Conservation (phyloP, 2,888 invertebrate species). For the Amphipyra tragopoginis region DNA sequence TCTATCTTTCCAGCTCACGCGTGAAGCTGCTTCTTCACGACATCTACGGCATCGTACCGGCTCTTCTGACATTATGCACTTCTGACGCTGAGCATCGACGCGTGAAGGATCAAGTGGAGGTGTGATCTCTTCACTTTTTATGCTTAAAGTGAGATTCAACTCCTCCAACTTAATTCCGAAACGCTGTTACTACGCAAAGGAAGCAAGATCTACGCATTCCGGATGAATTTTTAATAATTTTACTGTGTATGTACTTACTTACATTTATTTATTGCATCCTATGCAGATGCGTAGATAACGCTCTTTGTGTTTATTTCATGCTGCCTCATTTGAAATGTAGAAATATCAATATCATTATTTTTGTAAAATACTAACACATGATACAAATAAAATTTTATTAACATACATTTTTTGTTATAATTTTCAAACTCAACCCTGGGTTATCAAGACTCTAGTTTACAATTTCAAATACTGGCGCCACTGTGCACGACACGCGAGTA, state of each 20-base stretch:
- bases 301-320: neutral
- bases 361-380: slow-evolving; percentile 1
- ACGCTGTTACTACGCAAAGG: slow-evolving; percentile 62
- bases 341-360: neutral
- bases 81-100: slow-evolving; percentile 47
- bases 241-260: slow-evolving; percentile 8
- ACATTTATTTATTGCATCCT: neutral
- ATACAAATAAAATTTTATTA: slow-evolving; percentile 30
- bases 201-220: slow-evolving; percentile 4
- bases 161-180: slow-evolving; percentile 90
- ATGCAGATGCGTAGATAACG: neutral
- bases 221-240: slow-evolving; percentile 5
- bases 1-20: slow-evolving; percentile 91
- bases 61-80: slow-evolving; percentile 2
- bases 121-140: slow-evolving; percentile 91
- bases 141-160: slow-evolving; percentile 90
- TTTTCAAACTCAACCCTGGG: slow-evolving; percentile 38
- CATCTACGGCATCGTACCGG: neutral
- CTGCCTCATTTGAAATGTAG: neutral
- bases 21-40: slow-evolving; percentile 72
- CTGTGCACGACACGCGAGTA: slow-evolving; percentile 66
- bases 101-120: slow-evolving; percentile 89
- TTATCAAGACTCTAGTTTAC: slow-evolving; percentile 23
- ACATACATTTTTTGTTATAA: slow-evolving; percentile 18
- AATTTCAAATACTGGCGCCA: slow-evolving; percentile 71